Conservation (phyloP, 2,113 vertebrate genomes). For the Ciconia stormi region DNA sequence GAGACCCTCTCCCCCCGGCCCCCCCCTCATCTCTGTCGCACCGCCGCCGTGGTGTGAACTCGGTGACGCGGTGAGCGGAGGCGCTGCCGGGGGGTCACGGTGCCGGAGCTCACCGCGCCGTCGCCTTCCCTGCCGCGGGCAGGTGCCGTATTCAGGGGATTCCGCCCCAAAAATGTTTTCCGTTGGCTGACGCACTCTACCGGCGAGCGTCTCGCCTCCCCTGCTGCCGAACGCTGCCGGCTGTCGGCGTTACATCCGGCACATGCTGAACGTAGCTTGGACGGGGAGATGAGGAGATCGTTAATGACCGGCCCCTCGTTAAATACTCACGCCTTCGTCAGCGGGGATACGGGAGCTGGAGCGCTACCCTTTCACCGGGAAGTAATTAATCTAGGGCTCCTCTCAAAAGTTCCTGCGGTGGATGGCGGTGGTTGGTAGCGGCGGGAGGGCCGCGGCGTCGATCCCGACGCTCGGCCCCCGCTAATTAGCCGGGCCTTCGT, state of each 20-base stretch:
- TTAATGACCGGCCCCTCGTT: background rate
- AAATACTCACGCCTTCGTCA: background rate
- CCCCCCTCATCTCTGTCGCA: background rate
- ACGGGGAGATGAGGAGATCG: background rate
- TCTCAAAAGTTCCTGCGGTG: background rate
- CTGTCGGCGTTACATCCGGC: too few relatives aligned
- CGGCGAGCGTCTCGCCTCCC: background rate
- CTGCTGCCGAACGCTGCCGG: background rate
- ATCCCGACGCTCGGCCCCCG: background rate
- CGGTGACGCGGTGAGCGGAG: background rate
- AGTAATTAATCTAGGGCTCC: slow-evolving; percentile 21
- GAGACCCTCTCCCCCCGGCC: background rate
- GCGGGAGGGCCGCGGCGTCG: too few relatives aligned
- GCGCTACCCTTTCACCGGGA: slow-evolving; percentile 12
- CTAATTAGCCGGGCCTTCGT: background rate
- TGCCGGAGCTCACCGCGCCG: too few relatives aligned
- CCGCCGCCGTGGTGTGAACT: too few relatives aligned
- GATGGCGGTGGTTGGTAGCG: background rate
- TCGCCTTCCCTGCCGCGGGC: too few relatives aligned
- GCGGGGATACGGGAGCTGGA: background rate
- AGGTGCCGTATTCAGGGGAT: background rate
- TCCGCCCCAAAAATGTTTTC: background rate
- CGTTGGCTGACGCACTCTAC: background rate
- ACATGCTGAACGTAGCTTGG: background rate
- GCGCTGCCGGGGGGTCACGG: too few relatives aligned